Evolutionary conservation across 2,888 invertebrate species (phyloP), one percentile per base, ranked within the genome.

Genomic region (Pharmacophagus antenor): DNA sequence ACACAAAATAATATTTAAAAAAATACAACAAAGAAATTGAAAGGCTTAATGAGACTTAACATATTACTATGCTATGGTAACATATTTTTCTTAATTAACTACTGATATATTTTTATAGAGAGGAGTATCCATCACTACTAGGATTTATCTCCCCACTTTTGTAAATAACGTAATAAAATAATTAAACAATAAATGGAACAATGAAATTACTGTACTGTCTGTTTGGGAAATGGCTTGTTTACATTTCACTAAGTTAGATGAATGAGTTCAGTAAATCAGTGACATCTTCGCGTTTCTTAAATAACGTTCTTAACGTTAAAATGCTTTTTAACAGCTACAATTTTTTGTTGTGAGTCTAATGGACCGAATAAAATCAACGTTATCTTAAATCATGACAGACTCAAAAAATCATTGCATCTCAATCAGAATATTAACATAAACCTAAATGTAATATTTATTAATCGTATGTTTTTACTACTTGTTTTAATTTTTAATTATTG

Each of bases 161-260:
- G n/a, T n/a, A n/a, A n/a, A n/a, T n/a, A n/a, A n/a, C n/a, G n/a
- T n/a, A n/a, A n/a, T n/a, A n/a, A n/a, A n/a, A 12, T 31, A 3
- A 31, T 31, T 31, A 2, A 2, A 3, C 15, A 31, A 31, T 12
- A 31, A 31, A 10, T 31, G 15, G 31, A 31, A 42, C 3, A n/a
- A 42, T 7, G 42, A 42, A 27, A 52, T 6, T 37, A 8, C 20
- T 22, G 22, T 21, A 22, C n/a, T 52, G 21, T 41, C 37, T 52
- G 52, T 41, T 22, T 41, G 8, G 46, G 31, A 22, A 52, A 31
- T 55, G 21, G 17, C 37, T 31, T 47, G 55, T 55, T 55, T 47
- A 55, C 55, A 55, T 46, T 55, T 31, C 55, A 47, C 46, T 55
- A 54, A 47, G 46, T 31, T 22, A 55, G 55, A 55, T 47, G 46